Evolutionary conservation across 2,113 vertebrate genomes (phyloP), one percentile per base, ranked within the genome.

Genomic region (Sebastes fasciatus): DNA sequence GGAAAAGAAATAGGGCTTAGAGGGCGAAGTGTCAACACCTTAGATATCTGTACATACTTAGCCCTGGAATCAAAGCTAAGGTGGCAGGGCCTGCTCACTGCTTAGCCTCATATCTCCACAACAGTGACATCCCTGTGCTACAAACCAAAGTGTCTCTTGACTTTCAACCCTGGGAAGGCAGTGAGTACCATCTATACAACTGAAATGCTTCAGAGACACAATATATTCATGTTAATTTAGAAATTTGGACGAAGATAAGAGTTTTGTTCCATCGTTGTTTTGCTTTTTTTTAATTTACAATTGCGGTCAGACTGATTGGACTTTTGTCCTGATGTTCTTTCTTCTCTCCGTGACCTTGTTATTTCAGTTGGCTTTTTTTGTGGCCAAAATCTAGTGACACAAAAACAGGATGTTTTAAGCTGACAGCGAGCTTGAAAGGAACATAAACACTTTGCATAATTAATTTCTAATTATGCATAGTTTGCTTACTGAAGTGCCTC

Each of bases 1-100:
- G 75, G 82, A 89, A 92, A 91, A 92, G 86, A 92, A 93, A 93
- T 86, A 52, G 80, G 92, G 81, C 90, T 93, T 91, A 91, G 90
- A 92, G 91, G 92, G 90, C 81, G 77, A 92, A 90, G 90, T 93
- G 89, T 92, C 92, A 93, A 93, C 92, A 93, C 92, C 93, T 92
- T 89, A 89, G 91, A 93, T 94, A 92, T 93, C 89, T 92, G 91
- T 90, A 93, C 91, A 93, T 86, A 93, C 92, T 94, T 93, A 93
- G 90, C 85, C 83, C 86, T 67, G 83, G 88, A 94, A 93, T 92
- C 92, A 93, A 93, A 94, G 92, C 86, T 74, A 68, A 83, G 91
- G 88, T 93, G 90, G 86, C 87, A 85, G 86, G 75, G 82, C 76
- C 88, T 79, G 88, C 87, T 93, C 84, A 90, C 83, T 89, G 85